Evolutionary conservation across 2,888 invertebrate genomes (phyloP).

Genomic region (Leptopilina drosophilae): DNA sequence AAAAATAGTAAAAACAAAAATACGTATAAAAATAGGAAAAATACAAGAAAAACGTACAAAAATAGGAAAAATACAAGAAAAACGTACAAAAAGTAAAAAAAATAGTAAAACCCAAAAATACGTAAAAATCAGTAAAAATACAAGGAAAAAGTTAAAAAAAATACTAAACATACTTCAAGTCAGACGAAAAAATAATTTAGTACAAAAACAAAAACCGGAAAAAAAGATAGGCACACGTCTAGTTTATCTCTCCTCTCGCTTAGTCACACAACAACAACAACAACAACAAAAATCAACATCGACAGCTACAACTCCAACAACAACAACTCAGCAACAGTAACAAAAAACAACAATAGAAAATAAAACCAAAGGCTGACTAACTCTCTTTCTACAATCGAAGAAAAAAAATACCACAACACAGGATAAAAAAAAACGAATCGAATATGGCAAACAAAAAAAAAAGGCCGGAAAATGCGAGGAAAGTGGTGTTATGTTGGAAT

Average conservation of each 20-base stretch:
- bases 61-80: no score
- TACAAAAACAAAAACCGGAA: no score
- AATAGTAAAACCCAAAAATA: no score
- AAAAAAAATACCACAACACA: conserved; percentile 48
- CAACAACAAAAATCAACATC: not conserved
- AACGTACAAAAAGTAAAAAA: no score
- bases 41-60: no score
- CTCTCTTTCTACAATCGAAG: conserved; percentile 51
- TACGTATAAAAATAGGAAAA: no score
- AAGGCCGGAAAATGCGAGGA: conserved; percentile 52
- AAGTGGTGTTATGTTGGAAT: conserved; percentile 77
- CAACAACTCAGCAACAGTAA: conserved; percentile 29
- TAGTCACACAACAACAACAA: conserved; percentile 55
- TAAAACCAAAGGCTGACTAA: conserved; percentile 48
- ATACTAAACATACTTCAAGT: no score
- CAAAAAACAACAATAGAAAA: not conserved
- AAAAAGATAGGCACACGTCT: conserved; percentile 41
- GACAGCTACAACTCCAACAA: conserved; percentile 46
- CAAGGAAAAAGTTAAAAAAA: no score
- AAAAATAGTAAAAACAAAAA: no score
- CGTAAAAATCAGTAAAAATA: no score
- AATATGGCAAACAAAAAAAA: conserved; percentile 38
- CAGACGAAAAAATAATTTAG: no score
- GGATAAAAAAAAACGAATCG: conserved; percentile 42
- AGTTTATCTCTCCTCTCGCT: conserved; percentile 52